Evolutionary conservation across 2,888 invertebrate genomes (phyloP).

Genomic region (Hydropsyche betteni): DNA sequence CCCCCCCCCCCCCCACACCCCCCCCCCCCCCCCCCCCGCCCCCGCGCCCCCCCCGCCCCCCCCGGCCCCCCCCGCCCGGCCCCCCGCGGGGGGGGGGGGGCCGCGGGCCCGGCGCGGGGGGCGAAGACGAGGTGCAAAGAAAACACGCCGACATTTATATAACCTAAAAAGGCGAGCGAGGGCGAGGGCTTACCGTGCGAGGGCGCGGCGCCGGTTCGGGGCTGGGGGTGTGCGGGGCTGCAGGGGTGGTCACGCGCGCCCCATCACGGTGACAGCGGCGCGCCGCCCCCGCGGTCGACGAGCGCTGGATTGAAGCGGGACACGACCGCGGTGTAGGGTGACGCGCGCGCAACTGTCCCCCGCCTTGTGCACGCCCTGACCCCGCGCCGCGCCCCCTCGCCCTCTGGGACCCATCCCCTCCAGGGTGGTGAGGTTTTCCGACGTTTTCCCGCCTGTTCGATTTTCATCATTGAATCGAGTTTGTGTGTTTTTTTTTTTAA

Average conservation of each 20-base stretch:
- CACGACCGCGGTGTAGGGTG: conserved; percentile 41
- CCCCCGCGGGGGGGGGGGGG: conserved; percentile 13
- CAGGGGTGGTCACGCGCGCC: conserved; percentile 1
- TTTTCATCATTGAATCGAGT: neutral
- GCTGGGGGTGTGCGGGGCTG: conserved; percentile 18
- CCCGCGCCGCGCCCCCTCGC: conserved; percentile 29
- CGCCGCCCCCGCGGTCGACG: neutral
- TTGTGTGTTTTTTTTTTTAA: no score
- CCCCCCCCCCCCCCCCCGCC: no score
- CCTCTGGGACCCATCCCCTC: conserved; percentile 7
- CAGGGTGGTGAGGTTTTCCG: conserved; percentile 9
- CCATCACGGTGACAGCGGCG: conserved; percentile 23
- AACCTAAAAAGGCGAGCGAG: neutral
- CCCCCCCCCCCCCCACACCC: no score
- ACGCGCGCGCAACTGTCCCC: conserved; percentile 49
- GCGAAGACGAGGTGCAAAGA: no score
- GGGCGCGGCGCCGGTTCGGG: conserved; percentile 20
- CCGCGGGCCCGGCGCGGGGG: conserved; percentile 12
- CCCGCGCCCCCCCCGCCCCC: no score
- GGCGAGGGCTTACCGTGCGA: conserved; percentile 30
- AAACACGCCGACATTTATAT: no score
- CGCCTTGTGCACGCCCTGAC: neutral
- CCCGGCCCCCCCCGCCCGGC: no score
- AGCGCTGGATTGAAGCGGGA: neutral
- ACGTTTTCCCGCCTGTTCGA: neutral